Base-by-base conservation (phyloP, 2,888 invertebrate species). In the Drosophila diplacantha region DNA sequence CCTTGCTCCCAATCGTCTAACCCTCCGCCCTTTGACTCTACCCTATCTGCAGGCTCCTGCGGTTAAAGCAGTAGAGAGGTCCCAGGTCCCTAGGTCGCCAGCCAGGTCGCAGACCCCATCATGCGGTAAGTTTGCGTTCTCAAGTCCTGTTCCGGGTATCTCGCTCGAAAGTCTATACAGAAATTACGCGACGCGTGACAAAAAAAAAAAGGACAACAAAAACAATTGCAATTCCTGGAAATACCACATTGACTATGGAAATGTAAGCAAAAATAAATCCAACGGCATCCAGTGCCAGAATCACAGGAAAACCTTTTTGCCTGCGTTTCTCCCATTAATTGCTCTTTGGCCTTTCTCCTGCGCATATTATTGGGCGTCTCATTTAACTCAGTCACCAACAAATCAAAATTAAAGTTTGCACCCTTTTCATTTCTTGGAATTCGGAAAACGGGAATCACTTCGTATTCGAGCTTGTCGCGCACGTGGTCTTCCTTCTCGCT, bases 111-210 rank as follows among this genome's bases (percentile, higher is more conserved):
- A 5, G 4, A 9, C 4, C 2, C 20, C 53, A n/a, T 5, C n/a
- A 6, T n/a, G 11, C 35, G 35, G 54, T 54, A 54, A 54, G 54
- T 34, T n/a, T 26, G 8, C 8, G n/a, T 11, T 34, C 5, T 26
- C 8, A 5, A 22, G 8, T 26, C 26, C 8, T 8, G 3, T 3
- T 26, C 3, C 26, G 3, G 3, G 26, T 29, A 29, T 29, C 3
- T 29, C 26, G 26, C 26, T 26, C 5, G 2, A 22, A 11, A 3
- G 26, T 20, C 12, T 11, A 16, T 32, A 32, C 34, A 50, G 14
- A 24, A 24, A 24, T 5, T 14, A 7, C 32, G 5, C 9, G 24
- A 11, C 41, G n/a, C 24, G 7, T 5, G 16, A 26, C 12, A 24
- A 41, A 24, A 39, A 26, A 16, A 22, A 22, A 20, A 22, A 22